phyloP scores from a whole-genome alignment of 2,113 vertebrate species.

The Gadus macrocephalus region DNA sequence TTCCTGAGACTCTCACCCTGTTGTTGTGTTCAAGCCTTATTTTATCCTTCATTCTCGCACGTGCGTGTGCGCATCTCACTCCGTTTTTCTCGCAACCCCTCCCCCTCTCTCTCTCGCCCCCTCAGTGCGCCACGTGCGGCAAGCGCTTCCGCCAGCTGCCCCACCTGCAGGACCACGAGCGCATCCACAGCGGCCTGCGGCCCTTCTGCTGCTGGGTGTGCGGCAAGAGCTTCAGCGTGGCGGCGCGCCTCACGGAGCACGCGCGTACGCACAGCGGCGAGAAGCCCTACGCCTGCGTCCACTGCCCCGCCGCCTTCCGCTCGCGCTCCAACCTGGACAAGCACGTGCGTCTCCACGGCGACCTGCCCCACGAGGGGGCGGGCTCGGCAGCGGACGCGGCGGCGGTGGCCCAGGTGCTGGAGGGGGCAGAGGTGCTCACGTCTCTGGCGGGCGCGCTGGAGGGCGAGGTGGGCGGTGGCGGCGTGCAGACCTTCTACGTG shows the following conservation, averaged over 20 bases:
- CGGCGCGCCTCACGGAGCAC: conserved; percentile 74
- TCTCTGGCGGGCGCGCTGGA: conserved; percentile 35
- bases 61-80: background rate
- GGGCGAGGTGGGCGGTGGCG: conserved; percentile 42
- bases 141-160: conserved; percentile 78
- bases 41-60: background rate
- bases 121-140: conserved; percentile 68
- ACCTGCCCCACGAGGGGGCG: conserved; percentile 41
- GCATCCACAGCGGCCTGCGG: conserved; percentile 73
- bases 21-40: background rate
- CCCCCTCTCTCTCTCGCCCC: background rate
- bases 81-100: background rate
- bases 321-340: conserved; percentile 78
- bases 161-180: conserved; percentile 77
- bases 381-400: conserved; percentile 45
- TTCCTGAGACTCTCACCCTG: conserved; percentile 5
- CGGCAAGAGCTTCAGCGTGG: conserved; percentile 75
- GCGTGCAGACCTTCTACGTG: conserved; percentile 73
- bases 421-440: conserved; percentile 59
- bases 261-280: conserved; percentile 77
- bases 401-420: conserved; percentile 52
- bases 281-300: conserved; percentile 70
- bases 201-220: conserved; percentile 79
- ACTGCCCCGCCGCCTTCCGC: conserved; percentile 71
- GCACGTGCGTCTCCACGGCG: conserved; percentile 66